Evolutionary conservation across 2,888 invertebrate genomes (phyloP).

Genomic region (Synanthedon formicaeformis): DNA sequence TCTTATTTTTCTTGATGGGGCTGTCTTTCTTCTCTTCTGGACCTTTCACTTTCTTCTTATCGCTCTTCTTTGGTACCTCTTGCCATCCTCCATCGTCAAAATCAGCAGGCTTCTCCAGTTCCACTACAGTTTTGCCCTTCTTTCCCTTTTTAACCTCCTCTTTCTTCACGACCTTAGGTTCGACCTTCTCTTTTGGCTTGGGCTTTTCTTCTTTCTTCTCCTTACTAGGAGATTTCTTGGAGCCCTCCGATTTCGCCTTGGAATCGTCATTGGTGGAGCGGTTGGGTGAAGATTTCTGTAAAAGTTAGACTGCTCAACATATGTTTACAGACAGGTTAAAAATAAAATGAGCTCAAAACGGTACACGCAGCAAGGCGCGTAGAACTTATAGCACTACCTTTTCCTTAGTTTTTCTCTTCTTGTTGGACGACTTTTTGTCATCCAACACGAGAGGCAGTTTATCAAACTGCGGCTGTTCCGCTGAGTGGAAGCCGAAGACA

Average conservation of each 20-base stretch:
- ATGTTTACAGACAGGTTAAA: slow-evolving; percentile 55
- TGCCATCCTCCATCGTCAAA: slow-evolving; percentile 84
- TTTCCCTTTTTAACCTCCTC: slow-evolving; percentile 72
- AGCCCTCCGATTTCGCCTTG: slow-evolving; percentile 70
- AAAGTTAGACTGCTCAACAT: slow-evolving; percentile 25
- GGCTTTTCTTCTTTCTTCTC: slow-evolving; percentile 70
- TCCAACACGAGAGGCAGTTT: slow-evolving; percentile 74
- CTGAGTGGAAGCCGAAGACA: slow-evolving; percentile 82
- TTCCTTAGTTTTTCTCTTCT: slow-evolving; percentile 78
- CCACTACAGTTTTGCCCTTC: slow-evolving; percentile 64
- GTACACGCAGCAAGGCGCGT: slow-evolving; percentile 22
- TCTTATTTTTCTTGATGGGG: slow-evolving; percentile 55
- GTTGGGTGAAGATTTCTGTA: slow-evolving; percentile 74
- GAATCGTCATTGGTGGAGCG: slow-evolving; percentile 70
- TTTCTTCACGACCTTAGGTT: slow-evolving; percentile 48
- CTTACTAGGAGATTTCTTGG: slow-evolving; percentile 69
- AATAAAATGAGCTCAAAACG: slow-evolving; percentile 59
- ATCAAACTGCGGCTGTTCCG: slow-evolving; percentile 84
- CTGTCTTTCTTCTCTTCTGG: slow-evolving; percentile 69
- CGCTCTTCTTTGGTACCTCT: slow-evolving; percentile 76
- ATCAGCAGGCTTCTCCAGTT: slow-evolving; percentile 76
- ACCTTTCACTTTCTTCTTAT: slow-evolving; percentile 77
- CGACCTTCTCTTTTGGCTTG: slow-evolving; percentile 40
- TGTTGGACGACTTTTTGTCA: slow-evolving; percentile 76
- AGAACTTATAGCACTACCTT: slow-evolving; percentile 67